Percentiles rank a stretch among this genome's conserved stretches.
Evolutionary conservation across 2,113 vertebrate genomes (phyloP).

Genomic region (Gracilinanus agilis): DNA sequence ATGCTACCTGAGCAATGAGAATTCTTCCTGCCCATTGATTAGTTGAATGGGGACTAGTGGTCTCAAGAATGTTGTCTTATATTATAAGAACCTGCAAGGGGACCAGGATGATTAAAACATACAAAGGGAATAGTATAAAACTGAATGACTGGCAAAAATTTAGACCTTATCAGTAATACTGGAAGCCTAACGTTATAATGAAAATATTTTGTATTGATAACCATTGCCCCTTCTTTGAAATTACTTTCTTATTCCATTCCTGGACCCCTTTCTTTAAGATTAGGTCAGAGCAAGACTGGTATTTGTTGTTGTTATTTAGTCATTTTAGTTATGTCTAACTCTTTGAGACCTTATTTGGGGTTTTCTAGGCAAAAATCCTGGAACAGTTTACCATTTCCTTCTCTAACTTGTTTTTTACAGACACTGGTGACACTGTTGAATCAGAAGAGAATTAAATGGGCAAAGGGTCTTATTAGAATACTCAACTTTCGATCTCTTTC

Average conservation of each 20-base stretch:
- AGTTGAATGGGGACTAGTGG: background rate
- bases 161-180: background rate
- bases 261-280: background rate
- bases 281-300: background rate
- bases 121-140: background rate
- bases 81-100: background rate
- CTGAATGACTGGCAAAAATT: background rate
- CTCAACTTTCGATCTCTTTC: too few relatives aligned
- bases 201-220: background rate
- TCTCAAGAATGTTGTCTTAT: background rate
- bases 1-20: background rate
- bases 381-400: too few relatives aligned
- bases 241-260: background rate
- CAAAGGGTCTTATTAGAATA: background rate
- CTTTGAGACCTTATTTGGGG: too few relatives aligned
- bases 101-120: background rate
- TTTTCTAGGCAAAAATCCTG: too few relatives aligned
- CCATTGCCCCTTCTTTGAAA: background rate
- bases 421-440: too few relatives aligned
- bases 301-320: too few relatives aligned
- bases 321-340: too few relatives aligned
- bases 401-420: too few relatives aligned
- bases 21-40: background rate
- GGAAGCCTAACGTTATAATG: background rate
- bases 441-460: background rate